These are phyloP conservation scores for Cinara cedri DNA, from an alignment of 2,888 invertebrate genomes.

Conservation along the genomic window DNA sequence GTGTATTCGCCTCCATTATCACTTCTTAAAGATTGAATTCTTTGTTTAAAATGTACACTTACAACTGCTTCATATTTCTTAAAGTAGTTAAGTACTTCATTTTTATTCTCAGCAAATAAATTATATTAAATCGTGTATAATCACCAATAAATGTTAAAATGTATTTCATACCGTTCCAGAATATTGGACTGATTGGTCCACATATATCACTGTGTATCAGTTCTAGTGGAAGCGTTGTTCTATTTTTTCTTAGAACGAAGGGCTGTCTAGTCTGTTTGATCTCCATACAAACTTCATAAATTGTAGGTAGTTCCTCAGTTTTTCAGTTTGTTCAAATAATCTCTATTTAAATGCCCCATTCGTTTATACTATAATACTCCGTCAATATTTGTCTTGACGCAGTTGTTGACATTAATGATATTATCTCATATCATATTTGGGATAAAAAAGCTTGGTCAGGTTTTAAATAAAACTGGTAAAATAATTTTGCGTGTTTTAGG, in stretches of 20 bases:
- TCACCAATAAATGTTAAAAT: slow-evolving; percentile 62
- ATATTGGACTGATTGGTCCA: slow-evolving; percentile 59
- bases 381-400: neutral
- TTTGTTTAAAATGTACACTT: too few species aligned
- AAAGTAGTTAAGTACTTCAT: slow-evolving; percentile 59
- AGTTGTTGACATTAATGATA: too few species aligned
- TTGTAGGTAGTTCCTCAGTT: neutral
- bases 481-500: too few species aligned
- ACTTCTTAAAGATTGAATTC: too few species aligned
- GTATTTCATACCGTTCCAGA: slow-evolving; percentile 59
- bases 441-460: too few species aligned
- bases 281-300: neutral
- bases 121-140: slow-evolving; percentile 60
- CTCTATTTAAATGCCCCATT: neutral
- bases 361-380: neutral
- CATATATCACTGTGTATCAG: too few species aligned
- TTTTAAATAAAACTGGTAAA: too few species aligned
- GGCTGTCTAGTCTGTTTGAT: neutral
- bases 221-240: slow-evolving; percentile 55
- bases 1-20: too few species aligned
- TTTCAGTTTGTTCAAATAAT: neutral
- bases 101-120: slow-evolving; percentile 61
- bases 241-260: too few species aligned
- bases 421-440: too few species aligned
- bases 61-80: too few species aligned